Evolutionary conservation across 2,797 vertebrate species (phyloP).

Genomic region (Sebastes itinus): DNA sequence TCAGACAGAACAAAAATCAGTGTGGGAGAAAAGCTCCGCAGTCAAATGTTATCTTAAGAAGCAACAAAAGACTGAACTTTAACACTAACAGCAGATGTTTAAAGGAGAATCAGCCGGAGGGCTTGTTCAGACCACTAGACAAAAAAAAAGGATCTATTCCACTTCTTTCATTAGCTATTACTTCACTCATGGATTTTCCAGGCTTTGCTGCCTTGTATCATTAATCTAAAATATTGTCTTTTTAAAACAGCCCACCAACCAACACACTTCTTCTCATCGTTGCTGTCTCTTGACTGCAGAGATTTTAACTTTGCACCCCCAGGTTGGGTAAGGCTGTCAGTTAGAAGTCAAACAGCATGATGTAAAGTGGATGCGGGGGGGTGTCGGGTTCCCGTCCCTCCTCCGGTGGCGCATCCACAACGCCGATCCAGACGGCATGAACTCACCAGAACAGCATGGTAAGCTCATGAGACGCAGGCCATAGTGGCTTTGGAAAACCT

Average conservation of each 20-base stretch:
- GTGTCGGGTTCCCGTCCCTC: constrained; percentile 12
- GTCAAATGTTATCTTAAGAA: neutral
- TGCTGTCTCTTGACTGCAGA: neutral
- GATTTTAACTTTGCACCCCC: neutral
- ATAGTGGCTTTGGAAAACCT: constrained; percentile 73
- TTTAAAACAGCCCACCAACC: neutral
- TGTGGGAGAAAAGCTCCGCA: neutral
- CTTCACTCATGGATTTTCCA: constrained; percentile 40
- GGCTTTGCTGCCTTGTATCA: constrained; percentile 8
- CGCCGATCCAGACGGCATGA: constrained; percentile 55
- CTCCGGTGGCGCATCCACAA: constrained; percentile 12
- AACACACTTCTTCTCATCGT: neutral
- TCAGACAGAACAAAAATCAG: neutral
- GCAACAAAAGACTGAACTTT: neutral
- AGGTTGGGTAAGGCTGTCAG: neutral
- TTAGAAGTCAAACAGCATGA: constrained; percentile 20
- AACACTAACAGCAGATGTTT: constrained; percentile 9
- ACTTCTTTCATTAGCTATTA: constrained; percentile 7
- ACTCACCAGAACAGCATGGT: constrained; percentile 68
- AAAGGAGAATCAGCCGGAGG: neutral
- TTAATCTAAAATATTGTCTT: constrained; percentile 6
- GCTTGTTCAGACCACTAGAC: neutral
- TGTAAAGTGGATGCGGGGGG: constrained; percentile 15
- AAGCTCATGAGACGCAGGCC: constrained; percentile 66
- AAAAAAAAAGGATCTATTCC: neutral